phyloP scores from a whole-genome alignment of 2,113 vertebrate species.

The Tragelaphus strepsiceros region DNA sequence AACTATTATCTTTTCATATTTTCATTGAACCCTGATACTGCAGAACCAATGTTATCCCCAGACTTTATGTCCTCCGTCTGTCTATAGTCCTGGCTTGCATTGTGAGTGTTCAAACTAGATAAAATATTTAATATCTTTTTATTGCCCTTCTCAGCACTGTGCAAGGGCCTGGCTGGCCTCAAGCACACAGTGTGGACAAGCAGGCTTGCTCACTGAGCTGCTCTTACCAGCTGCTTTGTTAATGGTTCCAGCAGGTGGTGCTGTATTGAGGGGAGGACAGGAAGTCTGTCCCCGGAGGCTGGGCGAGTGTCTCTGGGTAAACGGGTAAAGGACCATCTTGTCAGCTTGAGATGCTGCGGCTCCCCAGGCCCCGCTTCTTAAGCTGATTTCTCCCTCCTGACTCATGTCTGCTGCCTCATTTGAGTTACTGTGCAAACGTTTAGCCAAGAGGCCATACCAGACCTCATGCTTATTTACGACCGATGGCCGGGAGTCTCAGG shows the following conservation, averaged over 20 bases:
- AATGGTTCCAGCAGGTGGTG: constrained; percentile 58
- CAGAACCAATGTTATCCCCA: background rate
- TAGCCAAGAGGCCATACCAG: constrained; percentile 54
- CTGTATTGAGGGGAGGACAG: background rate
- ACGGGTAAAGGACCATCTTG: background rate
- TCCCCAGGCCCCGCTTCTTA: background rate
- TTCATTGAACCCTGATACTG: background rate
- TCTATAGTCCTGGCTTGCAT: background rate
- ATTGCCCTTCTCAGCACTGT: background rate
- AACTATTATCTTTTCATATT: background rate
- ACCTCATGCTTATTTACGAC: constrained; percentile 15
- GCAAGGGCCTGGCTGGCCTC: background rate
- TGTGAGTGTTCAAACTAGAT: constrained; percentile 26
- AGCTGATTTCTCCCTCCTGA: constrained; percentile 51
- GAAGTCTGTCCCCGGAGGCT: constrained; percentile 47
- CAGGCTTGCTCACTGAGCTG: background rate
- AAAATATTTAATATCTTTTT: constrained; percentile 41
- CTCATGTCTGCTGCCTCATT: constrained; percentile 59
- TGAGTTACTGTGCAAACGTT: constrained; percentile 60
- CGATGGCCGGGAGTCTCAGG: background rate
- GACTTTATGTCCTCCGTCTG: background rate
- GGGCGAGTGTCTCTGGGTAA: background rate
- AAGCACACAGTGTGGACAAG: background rate
- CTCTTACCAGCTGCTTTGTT: constrained; percentile 37
- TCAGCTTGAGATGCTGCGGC: background rate